Conservation (phyloP, 2,797 vertebrate species). For the Fistularia commersonii region DNA sequence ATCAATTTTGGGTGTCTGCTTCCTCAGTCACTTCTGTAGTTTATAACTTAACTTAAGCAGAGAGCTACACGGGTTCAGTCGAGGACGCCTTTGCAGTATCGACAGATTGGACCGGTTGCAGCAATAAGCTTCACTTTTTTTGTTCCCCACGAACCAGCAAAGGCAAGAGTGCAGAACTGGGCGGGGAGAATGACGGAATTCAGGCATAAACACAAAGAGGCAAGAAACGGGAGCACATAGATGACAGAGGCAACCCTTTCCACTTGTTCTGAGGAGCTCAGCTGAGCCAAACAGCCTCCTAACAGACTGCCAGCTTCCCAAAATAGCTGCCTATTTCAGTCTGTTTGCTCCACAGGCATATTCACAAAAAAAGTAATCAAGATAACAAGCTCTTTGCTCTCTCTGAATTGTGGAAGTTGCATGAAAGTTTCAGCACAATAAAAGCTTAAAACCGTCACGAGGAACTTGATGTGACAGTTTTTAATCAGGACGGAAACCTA, state of each 20-base stretch:
- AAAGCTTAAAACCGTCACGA: slow-evolving; percentile 36
- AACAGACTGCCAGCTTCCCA: slow-evolving; percentile 47
- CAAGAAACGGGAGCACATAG: slow-evolving; percentile 7
- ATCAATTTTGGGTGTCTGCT: too few species aligned
- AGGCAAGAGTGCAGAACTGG: slow-evolving; percentile 7
- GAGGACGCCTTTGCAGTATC: too few species aligned
- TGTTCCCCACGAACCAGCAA: neutral
- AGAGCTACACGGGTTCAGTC: too few species aligned
- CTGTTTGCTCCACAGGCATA: slow-evolving; percentile 51
- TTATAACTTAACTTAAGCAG: too few species aligned
- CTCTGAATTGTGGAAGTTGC: slow-evolving; percentile 41
- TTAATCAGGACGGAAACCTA: slow-evolving; percentile 18
- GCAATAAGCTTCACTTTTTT: too few species aligned
- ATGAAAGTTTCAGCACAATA: slow-evolving; percentile 25
- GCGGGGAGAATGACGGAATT: slow-evolving; percentile 1
- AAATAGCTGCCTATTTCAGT: slow-evolving; percentile 59
- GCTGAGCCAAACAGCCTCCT: slow-evolving; percentile 54
- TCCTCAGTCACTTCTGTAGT: too few species aligned
- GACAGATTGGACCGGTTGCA: too few species aligned
- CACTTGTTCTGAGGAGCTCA: slow-evolving; percentile 58
- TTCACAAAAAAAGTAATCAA: slow-evolving; percentile 65
- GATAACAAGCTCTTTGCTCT: slow-evolving; percentile 61
- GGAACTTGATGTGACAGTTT: slow-evolving; percentile 22
- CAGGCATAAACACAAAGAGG: slow-evolving; percentile 29
- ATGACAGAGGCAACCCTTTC: slow-evolving; percentile 22